A percentile compares a stretch with the other conserved stretches of the same genome.
Conservation (phyloP, 2,888 invertebrate genomes). For the Crepidodera aurea region DNA sequence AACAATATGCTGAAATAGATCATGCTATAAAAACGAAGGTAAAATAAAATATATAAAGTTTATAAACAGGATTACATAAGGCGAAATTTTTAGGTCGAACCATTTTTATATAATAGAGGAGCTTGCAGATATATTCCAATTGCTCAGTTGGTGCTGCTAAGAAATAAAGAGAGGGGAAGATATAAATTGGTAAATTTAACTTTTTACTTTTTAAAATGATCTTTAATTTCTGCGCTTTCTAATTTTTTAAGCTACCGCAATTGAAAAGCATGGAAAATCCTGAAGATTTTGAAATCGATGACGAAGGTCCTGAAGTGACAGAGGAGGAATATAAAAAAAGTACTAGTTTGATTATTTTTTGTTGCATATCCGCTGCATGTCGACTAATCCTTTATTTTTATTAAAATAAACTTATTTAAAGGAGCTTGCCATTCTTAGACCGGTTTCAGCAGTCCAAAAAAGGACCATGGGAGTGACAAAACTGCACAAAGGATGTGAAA, state of each 20-base stretch:
- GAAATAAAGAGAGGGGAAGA: conserved; percentile 85
- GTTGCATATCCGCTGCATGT: too few species aligned
- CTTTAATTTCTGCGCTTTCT: background rate
- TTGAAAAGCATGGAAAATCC: conserved; percentile 84
- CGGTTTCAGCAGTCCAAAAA: too few species aligned
- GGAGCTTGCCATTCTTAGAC: too few species aligned
- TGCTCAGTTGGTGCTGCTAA: conserved; percentile 83
- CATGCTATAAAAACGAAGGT: conserved; percentile 87
- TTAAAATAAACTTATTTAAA: too few species aligned
- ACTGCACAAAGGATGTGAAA: too few species aligned
- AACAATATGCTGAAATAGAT: conserved; percentile 91
- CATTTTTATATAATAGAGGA: conserved; percentile 93
- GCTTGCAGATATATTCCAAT: conserved; percentile 91
- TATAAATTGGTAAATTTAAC: conserved; percentile 73
- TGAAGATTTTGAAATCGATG: conserved; percentile 83
- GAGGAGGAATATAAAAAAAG: conserved; percentile 62
- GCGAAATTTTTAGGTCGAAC: conserved; percentile 72
- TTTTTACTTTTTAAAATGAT: background rate
- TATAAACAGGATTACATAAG: too few species aligned
- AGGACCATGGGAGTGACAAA: too few species aligned
- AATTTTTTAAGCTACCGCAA: conserved; percentile 70
- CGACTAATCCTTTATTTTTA: too few species aligned
- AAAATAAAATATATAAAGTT: background rate
- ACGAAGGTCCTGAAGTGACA: conserved; percentile 73
- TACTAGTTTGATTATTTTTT: conserved; percentile 44